Base-by-base conservation (phyloP, 1,140 invertebrate genomes). In the Drosophila sulfurigaster region DNA sequence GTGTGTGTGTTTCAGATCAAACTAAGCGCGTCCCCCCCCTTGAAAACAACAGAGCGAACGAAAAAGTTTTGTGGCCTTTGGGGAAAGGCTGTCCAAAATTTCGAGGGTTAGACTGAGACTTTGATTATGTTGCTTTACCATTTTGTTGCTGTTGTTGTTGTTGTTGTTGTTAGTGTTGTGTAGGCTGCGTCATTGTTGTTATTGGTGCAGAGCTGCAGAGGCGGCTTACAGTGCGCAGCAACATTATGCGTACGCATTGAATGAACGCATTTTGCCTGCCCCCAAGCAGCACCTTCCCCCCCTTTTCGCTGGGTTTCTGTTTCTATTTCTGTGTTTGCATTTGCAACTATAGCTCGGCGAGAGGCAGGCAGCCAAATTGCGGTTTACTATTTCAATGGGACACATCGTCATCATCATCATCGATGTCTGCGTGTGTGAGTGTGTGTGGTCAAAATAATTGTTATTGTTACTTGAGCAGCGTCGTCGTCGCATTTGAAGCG, bases 351-450 rank as follows among this genome's bases (percentile, higher is more conserved):
- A 38, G 35, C 8, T 74, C 73, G 51, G 66, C 15, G 20, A 25
- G 28, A 46, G 56, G 28, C 48, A 60, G 60, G 45, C 78, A 73
- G 65, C 75, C 73, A 79, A 89, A 88, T 89, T 88, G 83, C 85
- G 83, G 83, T 88, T 75, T 82, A 83, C 78, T 78, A 79, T 85
- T 89, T 72, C 80, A 83, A 89, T 83, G 67, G 72, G 59, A 35
- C 46, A 38, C 10, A 58, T 49, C 30, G 7, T 43, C 16, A 38
- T 38, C 35, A 6, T 49, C 30, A 20, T 58, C 16, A 16, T 11
- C 16, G 52, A 43, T 58, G 15, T 62, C 15, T 49, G 38, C 43
- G 38, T 58, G 41, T 62, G 45, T 51, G 68, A 62, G 59, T 54
- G 49, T 49, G 49, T 32, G 41, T 63, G 78, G 71, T 81, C 75